These are phyloP conservation scores for Heteromurus nitidus DNA, from an alignment of 2,888 invertebrate genomes.

Conservation along the genomic window DNA sequence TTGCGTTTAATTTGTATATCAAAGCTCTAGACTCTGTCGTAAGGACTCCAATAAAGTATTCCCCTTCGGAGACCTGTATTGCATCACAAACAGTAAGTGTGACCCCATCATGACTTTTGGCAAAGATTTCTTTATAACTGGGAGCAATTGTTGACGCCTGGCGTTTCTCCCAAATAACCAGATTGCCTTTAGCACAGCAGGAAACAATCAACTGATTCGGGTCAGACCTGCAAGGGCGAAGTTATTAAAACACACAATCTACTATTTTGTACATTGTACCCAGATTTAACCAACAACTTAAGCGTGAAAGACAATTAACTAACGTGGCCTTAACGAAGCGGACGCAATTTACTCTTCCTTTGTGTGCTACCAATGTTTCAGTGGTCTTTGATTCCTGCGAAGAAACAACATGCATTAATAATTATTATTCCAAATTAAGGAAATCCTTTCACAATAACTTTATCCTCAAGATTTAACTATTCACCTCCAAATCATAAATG, in stretches of 20 bases:
- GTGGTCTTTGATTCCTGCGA: constrained; percentile 79
- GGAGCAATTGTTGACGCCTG: not conserved
- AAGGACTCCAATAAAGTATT: constrained; percentile 64
- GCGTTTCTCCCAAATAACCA: constrained; percentile 66
- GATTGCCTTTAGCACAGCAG: constrained; percentile 64
- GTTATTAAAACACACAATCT: no score
- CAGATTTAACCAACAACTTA: no score
- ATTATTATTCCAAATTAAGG: not conserved
- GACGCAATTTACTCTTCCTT: constrained; percentile 85
- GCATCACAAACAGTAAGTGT: constrained; percentile 70
- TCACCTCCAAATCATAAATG: constrained; percentile 69
- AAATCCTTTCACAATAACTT: not conserved
- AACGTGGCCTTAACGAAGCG: constrained; percentile 78
- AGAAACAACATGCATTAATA: constrained; percentile 31
- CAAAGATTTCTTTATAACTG: constrained; percentile 27
- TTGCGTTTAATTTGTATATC: constrained; percentile 40
- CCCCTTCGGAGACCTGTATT: constrained; percentile 39
- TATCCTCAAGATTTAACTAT: not conserved
- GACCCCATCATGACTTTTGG: constrained; percentile 11
- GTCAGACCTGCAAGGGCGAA: constrained; percentile 23
- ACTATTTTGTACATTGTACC: no score
- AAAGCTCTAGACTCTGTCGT: constrained; percentile 64
- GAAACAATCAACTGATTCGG: constrained; percentile 48
- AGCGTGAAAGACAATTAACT: not conserved
- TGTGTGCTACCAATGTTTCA: constrained; percentile 81